Conservation (phyloP, 2,888 invertebrate species). For the Nymphalis c-album region DNA sequence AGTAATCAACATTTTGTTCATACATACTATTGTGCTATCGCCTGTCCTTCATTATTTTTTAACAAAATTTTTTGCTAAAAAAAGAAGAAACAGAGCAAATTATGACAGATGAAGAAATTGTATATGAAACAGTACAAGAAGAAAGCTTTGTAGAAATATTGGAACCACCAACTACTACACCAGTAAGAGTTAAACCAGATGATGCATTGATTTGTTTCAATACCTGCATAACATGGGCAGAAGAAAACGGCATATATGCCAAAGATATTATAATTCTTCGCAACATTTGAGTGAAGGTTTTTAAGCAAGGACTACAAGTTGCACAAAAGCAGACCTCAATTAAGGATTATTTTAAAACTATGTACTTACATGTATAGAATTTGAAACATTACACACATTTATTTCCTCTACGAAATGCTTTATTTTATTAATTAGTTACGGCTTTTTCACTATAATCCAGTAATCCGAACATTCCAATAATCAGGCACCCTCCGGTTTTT, state of each 20-base stretch:
- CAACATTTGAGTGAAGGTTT: conserved; percentile 43
- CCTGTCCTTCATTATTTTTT: no score
- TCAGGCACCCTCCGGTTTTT: conserved; percentile 37
- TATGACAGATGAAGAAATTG: no score
- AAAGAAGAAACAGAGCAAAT: no score
- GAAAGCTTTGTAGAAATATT: no score
- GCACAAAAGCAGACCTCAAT: conserved; percentile 43
- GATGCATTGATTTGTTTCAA: no score
- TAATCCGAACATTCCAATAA: conserved; percentile 43
- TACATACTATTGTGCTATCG: no score
- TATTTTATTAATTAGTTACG: conserved; percentile 27
- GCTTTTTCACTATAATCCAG: conserved; percentile 36
- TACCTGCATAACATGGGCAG: conserved; percentile 42
- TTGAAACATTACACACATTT: conserved; percentile 30
- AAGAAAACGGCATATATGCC: conserved; percentile 44
- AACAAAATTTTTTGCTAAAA: no score
- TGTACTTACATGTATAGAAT: conserved; percentile 31
- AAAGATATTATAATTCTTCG: conserved; percentile 45
- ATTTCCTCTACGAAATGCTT: conserved; percentile 35
- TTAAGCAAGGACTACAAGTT: conserved; percentile 39
- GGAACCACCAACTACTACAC: no score
- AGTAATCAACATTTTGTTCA: no score
- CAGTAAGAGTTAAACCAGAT: no score
- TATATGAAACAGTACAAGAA: no score
- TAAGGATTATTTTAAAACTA: conserved; percentile 42